phyloP scores from a whole-genome alignment of 2,113 vertebrate genomes.

The Percopsis transmontana region DNA sequence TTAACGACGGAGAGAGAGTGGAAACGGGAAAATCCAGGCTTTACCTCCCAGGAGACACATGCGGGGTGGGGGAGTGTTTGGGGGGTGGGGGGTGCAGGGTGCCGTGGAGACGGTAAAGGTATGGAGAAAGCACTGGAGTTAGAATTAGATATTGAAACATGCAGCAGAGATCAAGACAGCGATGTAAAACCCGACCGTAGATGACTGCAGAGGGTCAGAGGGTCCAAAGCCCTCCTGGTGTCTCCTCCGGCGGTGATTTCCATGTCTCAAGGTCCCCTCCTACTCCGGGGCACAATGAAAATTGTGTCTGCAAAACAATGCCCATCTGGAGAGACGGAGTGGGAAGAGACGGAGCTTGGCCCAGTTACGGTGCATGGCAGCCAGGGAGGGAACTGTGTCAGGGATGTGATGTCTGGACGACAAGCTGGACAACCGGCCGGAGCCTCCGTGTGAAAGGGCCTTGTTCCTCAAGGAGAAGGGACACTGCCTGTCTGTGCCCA shows the following conservation, averaged over 20 bases:
- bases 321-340: constrained; percentile 67
- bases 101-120: neutral
- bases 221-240: constrained; percentile 54
- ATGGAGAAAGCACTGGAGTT: neutral
- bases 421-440: constrained; percentile 10
- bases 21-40: constrained; percentile 76
- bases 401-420: constrained; percentile 61
- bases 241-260: constrained; percentile 55
- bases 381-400: constrained; percentile 51
- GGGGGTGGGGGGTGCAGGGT: neutral
- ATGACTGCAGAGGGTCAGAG: constrained; percentile 54
- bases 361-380: constrained; percentile 54
- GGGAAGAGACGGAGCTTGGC: constrained; percentile 69
- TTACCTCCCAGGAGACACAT: constrained; percentile 65
- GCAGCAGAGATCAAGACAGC: neutral
- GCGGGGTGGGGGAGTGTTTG: neutral
- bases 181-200: neutral
- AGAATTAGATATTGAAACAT: constrained; percentile 1
- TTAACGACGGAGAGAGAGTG: constrained; percentile 68
- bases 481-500: constrained; percentile 1
- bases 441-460: constrained; percentile 3
- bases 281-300: constrained; percentile 73
- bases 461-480: constrained; percentile 12
- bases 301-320: constrained; percentile 75
- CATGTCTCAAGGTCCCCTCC: constrained; percentile 56